Conservation (phyloP, 2,888 invertebrate species). For the Kuschelorhynchus macadamiae region DNA sequence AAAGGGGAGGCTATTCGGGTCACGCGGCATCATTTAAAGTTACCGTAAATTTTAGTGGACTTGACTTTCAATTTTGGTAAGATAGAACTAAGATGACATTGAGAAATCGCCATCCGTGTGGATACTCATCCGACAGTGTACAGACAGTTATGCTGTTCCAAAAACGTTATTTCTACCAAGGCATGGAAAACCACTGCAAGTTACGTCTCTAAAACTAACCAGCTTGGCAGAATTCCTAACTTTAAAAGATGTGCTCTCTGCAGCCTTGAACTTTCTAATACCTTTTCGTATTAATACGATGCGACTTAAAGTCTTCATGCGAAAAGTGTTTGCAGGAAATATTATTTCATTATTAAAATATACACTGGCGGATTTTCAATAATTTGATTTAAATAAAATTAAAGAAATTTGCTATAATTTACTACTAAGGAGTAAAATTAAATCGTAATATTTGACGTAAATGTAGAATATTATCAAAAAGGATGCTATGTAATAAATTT, state of each 20-base stretch:
- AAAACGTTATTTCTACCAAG: slow-evolving; percentile 37
- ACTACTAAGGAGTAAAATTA: too few relatives aligned
- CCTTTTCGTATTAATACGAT: too few relatives aligned
- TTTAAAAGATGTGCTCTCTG: not conserved
- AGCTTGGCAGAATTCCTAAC: not conserved
- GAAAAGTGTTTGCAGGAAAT: too few relatives aligned
- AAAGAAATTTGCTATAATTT: too few relatives aligned
- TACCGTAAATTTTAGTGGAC: slow-evolving; percentile 62
- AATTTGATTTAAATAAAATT: too few relatives aligned
- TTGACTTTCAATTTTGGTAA: slow-evolving; percentile 64
- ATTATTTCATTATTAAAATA: too few relatives aligned
- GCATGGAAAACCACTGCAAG: slow-evolving; percentile 12
- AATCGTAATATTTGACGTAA: too few relatives aligned
- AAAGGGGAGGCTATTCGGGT: slow-evolving; percentile 59
- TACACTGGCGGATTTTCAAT: too few relatives aligned
- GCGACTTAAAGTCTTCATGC: too few relatives aligned
- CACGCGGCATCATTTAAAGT: slow-evolving; percentile 64
- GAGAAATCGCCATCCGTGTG: slow-evolving; percentile 64
- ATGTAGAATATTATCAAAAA: too few relatives aligned
- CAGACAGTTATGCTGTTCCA: slow-evolving; percentile 58
- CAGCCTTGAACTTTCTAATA: slow-evolving; percentile 9
- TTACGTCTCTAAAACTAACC: not conserved
- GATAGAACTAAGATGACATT: slow-evolving; percentile 64
- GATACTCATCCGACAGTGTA: slow-evolving; percentile 61
- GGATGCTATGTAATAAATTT: too few relatives aligned